phyloP scores from a whole-genome alignment of 1,140 invertebrate species.

The Caerostris extrusa region DNA sequence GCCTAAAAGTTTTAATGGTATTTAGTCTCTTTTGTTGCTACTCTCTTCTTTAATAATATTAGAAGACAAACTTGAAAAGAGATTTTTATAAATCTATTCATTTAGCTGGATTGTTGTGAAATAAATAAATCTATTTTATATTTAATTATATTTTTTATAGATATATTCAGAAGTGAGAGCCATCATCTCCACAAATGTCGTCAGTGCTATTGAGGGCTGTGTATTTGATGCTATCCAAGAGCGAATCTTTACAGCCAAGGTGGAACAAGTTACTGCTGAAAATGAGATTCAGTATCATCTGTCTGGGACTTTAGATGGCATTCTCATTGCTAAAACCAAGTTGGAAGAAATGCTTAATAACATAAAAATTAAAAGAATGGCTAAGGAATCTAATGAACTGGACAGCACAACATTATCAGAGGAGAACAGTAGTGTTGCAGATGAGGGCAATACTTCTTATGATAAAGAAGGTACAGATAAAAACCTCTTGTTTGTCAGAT shows the following conservation, averaged over 20 bases:
- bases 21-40: too few relatives aligned
- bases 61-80: too few relatives aligned
- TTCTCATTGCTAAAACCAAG: slow-evolving; percentile 53
- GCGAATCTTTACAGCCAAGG: slow-evolving; percentile 30
- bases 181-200: slow-evolving; percentile 44
- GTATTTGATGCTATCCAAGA: slow-evolving; percentile 52
- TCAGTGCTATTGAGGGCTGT: slow-evolving; percentile 50
- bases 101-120: too few relatives aligned
- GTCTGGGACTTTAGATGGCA: slow-evolving; percentile 68
- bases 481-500: slow-evolving; percentile 65
- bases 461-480: slow-evolving; percentile 59
- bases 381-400: slow-evolving; percentile 52
- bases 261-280: slow-evolving; percentile 30
- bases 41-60: too few relatives aligned
- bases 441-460: slow-evolving; percentile 69
- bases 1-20: too few relatives aligned
- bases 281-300: slow-evolving; percentile 54
- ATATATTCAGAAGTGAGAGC: slow-evolving; percentile 73
- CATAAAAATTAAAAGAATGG: slow-evolving; percentile 17
- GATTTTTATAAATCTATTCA: too few relatives aligned
- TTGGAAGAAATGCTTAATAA: slow-evolving; percentile 55
- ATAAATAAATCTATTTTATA: too few relatives aligned
- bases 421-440: slow-evolving; percentile 59
- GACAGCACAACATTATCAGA: slow-evolving; percentile 66
- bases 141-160: slow-evolving; percentile 25